Base-by-base conservation (phyloP, 2,113 vertebrate species). In the Callionymus lyra region DNA sequence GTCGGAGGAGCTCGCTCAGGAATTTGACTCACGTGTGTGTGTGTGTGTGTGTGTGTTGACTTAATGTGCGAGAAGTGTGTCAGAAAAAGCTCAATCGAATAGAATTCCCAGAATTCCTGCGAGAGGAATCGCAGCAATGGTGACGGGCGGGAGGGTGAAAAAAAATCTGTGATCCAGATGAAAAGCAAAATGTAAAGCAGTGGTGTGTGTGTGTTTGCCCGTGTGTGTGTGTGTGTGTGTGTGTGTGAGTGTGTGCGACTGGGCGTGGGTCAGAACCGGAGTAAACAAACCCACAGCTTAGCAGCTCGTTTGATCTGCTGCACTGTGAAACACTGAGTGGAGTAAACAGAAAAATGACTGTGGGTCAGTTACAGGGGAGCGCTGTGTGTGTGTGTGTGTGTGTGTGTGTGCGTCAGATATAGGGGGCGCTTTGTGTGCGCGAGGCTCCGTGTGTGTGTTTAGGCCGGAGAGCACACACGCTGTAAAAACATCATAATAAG, bases 271-370 rank as follows among this genome's bases (percentile, higher is more conserved):
- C 69, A 70, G 55, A 70, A 68, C 63, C 16, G 70, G 45, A 73
- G 80, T 83, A 84, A 86, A 86, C 79, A 84, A 79, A 80, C 71
- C 60, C 63, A 59, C 65, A 71, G 74, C 76, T 82, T 57, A 81
- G 69, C 60, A 58, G 47, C 51, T 36, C 34, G 49, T 84, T 84
- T 84, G 79, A 84, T 85, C 72, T 77, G 54, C 55, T 70, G 71
- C 56, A 73, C 70, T 57, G 59, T 11, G 44, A 72, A 65, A 76
- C 65, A 68, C 71, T 59, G 74, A 76, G 56, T 60, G 58, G 61
- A 72, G 72, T 63, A 71, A 77, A 74, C 73, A 79, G 59, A 67
- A 68, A 77, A 71, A 72, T 64, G 55, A 53, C 67, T 55, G 58
- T 38, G 42, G 68, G 73, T 68, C 71, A 65, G 68, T 54, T 66